Evolutionary conservation across 2,113 vertebrate genomes (phyloP), one percentile per base, ranked within the genome.

Genomic region (Jacana jacana): DNA sequence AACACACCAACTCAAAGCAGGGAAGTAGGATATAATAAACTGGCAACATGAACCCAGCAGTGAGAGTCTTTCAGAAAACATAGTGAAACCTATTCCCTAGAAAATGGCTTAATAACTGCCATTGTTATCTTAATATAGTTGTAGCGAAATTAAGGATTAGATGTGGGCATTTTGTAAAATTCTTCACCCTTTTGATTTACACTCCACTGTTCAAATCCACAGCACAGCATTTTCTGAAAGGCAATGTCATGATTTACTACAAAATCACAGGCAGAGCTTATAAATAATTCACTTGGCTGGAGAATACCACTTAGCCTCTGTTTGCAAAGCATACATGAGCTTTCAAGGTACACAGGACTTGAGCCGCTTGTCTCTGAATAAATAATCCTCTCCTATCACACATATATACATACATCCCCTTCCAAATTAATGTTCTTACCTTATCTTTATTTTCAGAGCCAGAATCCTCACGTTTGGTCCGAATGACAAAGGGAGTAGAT

Each of bases 401-500:
- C 40, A 85, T 6, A 33, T 11, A 60, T 8, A 86, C 18, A 87
- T 49, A 64, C 35, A 81, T 51, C 13, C 17, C 37, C 33, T 80
- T 65, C 71, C 83, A 93, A 94, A 68, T 58, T 27, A 86, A 48
- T 4, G 11, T 81, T 93, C 97, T 98, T 98, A 99, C 99, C 99
- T 99, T 99, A 86, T 99, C 99, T 97, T 98, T 99, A 97, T 97
- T 98, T 94, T 99, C 99, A 28, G 98, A 86, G 77, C 97, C 98
- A 27, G 98, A 98, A 83, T 97, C 97, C 46, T 99, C 99, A 2
- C 98, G 98, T 95, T 98, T 98, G 81, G 99, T 99, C 35, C 99
- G 98, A 96, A 99, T 99, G 66, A 99, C 99, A 97, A 99, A 99
- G 3, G 99, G 99, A 5, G 99, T 99, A 37, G 99, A 99, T 48